Evolutionary conservation across 1,140 invertebrate genomes (phyloP).

Genomic region (Lepidotrigona ventralis): DNA sequence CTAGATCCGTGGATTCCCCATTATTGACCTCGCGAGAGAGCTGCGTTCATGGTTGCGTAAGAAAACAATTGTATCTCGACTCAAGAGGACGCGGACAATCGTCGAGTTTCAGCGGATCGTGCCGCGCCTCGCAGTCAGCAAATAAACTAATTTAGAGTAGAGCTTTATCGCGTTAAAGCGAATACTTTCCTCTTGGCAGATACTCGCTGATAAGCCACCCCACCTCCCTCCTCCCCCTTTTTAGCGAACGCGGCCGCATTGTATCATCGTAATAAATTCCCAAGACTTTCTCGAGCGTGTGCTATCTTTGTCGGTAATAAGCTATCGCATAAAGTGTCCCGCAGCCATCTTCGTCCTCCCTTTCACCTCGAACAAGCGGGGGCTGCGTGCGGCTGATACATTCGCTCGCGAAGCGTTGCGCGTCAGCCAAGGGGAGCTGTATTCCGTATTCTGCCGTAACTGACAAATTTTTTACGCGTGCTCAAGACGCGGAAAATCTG

Average conservation of each 20-base stretch:
- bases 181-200: not conserved
- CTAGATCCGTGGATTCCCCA: too few relatives aligned
- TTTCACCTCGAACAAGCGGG: not conserved
- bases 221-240: too few relatives aligned
- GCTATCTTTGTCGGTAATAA: constrained; percentile 4
- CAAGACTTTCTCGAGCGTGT: not conserved
- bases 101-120: not conserved
- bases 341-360: not conserved
- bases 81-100: not conserved
- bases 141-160: not conserved
- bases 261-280: not conserved
- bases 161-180: not conserved
- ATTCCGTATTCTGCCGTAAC: not conserved
- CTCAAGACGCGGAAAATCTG: constrained; percentile 3
- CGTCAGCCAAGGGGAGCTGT: not conserved
- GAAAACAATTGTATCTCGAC: not conserved
- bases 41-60: not conserved
- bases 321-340: not conserved
- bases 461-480: constrained; percentile 9
- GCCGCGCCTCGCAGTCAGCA: not conserved
- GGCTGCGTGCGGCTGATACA: not conserved
- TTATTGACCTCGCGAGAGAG: not conserved
- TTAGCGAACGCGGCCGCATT: not conserved
- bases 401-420: not conserved
- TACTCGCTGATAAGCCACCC: not conserved